phyloP scores from a whole-genome alignment of 1,140 invertebrate species.

The Pseudachorutes palmiensis region DNA sequence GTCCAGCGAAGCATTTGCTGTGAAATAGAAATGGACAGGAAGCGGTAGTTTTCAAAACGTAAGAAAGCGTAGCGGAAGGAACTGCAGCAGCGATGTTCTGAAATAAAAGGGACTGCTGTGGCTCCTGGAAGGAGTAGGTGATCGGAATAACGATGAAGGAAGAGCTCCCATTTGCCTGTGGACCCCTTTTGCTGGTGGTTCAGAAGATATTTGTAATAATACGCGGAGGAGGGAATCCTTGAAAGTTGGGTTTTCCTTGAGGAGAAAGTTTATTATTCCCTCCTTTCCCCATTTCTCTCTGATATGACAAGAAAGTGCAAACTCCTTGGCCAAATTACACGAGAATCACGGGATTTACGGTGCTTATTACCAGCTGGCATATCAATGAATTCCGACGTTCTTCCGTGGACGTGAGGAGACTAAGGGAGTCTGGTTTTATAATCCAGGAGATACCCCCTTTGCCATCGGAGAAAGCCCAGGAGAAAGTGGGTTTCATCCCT shows the following conservation, averaged over 20 bases:
- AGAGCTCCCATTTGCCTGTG: not conserved
- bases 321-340: constrained; percentile 38
- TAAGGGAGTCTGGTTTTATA: constrained; percentile 32
- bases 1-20: too few relatives aligned
- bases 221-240: not conserved
- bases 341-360: constrained; percentile 39
- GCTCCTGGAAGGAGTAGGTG: too few relatives aligned
- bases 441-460: constrained; percentile 26
- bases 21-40: too few relatives aligned
- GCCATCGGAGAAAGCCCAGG: not conserved
- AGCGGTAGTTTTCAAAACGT: too few relatives aligned
- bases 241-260: not conserved
- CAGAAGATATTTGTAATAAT: constrained; percentile 1
- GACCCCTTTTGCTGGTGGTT: not conserved
- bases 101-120: not conserved
- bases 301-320: constrained; percentile 32
- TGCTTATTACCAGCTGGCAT: constrained; percentile 40
- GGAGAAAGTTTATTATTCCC: constrained; percentile 11
- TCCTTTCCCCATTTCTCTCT: not conserved
- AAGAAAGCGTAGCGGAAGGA: not conserved
- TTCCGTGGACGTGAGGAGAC: constrained; percentile 36
- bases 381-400: constrained; percentile 39
- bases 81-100: not conserved
- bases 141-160: not conserved
- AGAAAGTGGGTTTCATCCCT: not conserved